Base-by-base conservation (phyloP, 2,888 invertebrate species). In the Girardia tigrina region DNA sequence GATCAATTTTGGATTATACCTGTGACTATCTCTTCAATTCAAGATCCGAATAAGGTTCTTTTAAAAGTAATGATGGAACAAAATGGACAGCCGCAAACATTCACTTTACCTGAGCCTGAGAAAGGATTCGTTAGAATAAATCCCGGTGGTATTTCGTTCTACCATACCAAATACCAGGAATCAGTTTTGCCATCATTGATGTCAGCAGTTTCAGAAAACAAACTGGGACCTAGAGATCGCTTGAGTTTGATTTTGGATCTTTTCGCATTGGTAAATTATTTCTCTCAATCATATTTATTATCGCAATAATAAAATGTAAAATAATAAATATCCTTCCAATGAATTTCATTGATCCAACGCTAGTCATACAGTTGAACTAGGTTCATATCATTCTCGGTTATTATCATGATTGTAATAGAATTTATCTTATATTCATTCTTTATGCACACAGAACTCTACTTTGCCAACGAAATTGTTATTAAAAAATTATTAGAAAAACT, bases 171-270 rank as follows among this genome's bases (percentile, higher is more conserved):
- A 78, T 94, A 94, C 83, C 88, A 90, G 20, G 87, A 88, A 71
- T 87, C 88, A 72, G 89, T 91, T 88, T 82, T 94, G 79, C 87
- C 88, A 29, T 87, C 88, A 79, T 86, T 94, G 79, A 87, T 92
- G 80, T 89, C 91, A 0, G 91, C 91, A 0, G 89, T 95, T 77
- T 87, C 88, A 77, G 88, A 90, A 81, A 29, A 29, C 2, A 26
- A 73, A 70, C 20, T 73, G 4, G 90, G 91, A 20, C 91, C 94
- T 1, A 86, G 92, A 26, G 95, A 95, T 85, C 88, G 94, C 42
- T 88, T 94, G 76, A 91, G 92, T 0, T 86, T 95, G 12, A 88
- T 93, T 77, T 92, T 92, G 83, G 95, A 95, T 85, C 88, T 94
- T 80, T 94, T 92, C 83, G 93, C 94, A 36, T 87, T 94, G 86